Evolutionary conservation across 2,888 invertebrate genomes (phyloP).

Genomic region (Nomada goodeniana): DNA sequence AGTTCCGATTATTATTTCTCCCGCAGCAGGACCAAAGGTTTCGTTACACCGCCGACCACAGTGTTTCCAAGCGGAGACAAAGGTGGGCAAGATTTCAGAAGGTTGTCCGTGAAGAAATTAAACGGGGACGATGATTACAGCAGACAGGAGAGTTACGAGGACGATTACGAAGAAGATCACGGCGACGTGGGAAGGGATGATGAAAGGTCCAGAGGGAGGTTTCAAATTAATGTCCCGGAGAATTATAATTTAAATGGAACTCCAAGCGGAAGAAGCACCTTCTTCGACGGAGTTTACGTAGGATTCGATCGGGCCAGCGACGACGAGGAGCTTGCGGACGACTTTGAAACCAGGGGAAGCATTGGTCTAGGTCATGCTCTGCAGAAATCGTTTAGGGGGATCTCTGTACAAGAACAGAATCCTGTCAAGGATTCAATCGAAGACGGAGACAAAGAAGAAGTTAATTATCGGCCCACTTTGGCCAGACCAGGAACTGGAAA

Average conservation of each 20-base stretch:
- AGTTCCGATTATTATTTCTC: slow-evolving; percentile 77
- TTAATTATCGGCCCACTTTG: not conserved
- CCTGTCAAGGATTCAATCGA: slow-evolving; percentile 13
- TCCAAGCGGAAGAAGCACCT: not conserved
- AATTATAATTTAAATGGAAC: slow-evolving; percentile 17
- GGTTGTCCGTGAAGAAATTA: not conserved
- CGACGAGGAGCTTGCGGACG: slow-evolving; percentile 38
- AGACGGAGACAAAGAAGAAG: not conserved
- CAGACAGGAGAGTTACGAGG: slow-evolving; percentile 23
- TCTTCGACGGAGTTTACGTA: not conserved
- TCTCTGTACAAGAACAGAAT: slow-evolving; percentile 36
- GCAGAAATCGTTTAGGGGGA: slow-evolving; percentile 31
- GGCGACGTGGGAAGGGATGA: not conserved
- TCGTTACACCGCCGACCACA: slow-evolving; percentile 55
- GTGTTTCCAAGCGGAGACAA: slow-evolving; percentile 1
- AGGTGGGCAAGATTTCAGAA: not conserved
- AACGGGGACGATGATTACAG: slow-evolving; percentile 3
- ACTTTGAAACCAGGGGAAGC: slow-evolving; percentile 59
- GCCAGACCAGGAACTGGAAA: not conserved
- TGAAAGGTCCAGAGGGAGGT: not conserved
- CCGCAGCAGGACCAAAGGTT: slow-evolving; percentile 48
- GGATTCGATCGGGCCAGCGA: not conserved
- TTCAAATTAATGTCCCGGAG: slow-evolving; percentile 11
- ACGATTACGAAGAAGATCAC: slow-evolving; percentile 24
- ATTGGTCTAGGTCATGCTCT: slow-evolving; percentile 64